A percentile compares a stretch with the other conserved stretches of the same genome.
Conservation (phyloP, 2,113 vertebrate genomes). For the Hippocampus mohnikei region DNA sequence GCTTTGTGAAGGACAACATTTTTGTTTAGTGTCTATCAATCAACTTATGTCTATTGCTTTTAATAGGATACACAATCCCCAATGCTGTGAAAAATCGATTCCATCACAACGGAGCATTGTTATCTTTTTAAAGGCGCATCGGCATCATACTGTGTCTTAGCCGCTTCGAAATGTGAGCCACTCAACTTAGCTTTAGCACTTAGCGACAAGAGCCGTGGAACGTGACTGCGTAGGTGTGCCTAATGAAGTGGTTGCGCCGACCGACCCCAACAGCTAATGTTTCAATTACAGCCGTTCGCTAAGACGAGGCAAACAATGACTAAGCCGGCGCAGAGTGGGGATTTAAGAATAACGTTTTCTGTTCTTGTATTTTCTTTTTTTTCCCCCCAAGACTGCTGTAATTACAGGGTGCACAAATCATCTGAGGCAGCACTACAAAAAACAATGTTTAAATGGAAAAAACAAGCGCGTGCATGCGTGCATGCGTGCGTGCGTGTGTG, state of each 20-base stretch:
- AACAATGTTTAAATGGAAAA: no score
- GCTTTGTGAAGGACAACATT: no score
- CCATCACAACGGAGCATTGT: not conserved
- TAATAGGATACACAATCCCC: no score
- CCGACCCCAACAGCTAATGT: slow-evolving; percentile 60
- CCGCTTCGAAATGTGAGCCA: no score
- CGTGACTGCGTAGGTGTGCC: slow-evolving; percentile 1
- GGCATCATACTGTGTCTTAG: not conserved
- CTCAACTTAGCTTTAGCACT: not conserved
- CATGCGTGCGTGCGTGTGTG: no score
- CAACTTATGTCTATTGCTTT: no score
- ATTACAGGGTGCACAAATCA: slow-evolving; percentile 62
- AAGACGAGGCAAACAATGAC: slow-evolving; percentile 65
- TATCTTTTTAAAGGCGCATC: not conserved
- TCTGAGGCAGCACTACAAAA: slow-evolving; percentile 25
- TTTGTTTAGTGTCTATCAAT: no score
- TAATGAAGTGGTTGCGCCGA: slow-evolving; percentile 33
- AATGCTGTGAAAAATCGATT: not conserved
- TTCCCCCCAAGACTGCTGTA: slow-evolving; percentile 49
- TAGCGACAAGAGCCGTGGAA: not conserved
- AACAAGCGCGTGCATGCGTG: slow-evolving; percentile 32
- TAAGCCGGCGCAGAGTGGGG: slow-evolving; percentile 57
- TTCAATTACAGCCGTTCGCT: slow-evolving; percentile 64
- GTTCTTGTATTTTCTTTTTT: not conserved
- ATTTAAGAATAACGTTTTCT: slow-evolving; percentile 62